Conservation (phyloP, 2,888 invertebrate species). For the Hyles lineata region DNA sequence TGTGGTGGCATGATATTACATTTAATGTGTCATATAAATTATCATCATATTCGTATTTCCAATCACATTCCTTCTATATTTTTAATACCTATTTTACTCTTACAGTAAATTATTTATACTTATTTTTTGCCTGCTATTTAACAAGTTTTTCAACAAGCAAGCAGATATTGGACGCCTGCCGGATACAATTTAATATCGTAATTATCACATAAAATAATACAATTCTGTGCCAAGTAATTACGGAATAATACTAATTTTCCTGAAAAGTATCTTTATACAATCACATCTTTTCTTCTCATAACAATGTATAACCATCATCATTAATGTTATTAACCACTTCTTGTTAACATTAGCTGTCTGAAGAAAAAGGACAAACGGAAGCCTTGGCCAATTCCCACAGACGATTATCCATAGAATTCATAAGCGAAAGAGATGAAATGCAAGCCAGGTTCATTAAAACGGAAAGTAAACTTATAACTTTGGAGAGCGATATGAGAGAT, state of each 20-base stretch:
- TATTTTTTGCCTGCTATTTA: background rate
- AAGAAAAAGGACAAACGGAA: conserved; percentile 78
- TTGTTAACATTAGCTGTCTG: conserved; percentile 72
- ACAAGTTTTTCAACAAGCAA: background rate
- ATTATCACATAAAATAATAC: background rate
- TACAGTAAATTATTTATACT: background rate
- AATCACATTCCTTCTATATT: no score
- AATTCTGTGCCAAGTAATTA: no score
- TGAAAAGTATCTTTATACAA: background rate
- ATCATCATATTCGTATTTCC: no score
- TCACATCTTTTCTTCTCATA: background rate
- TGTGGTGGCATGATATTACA: no score
- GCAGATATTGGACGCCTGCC: background rate
- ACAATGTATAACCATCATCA: conserved; percentile 4
- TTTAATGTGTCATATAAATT: no score
- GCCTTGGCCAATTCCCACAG: conserved; percentile 68
- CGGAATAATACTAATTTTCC: no score
- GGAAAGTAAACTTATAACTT: conserved; percentile 77
- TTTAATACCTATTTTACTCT: background rate
- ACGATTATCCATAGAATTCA: conserved; percentile 74
- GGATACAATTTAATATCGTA: background rate
- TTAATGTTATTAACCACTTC: conserved; percentile 33
- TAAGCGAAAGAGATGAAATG: conserved; percentile 78
- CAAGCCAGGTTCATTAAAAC: conserved; percentile 74
- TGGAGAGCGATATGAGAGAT: conserved; percentile 81